Evolutionary conservation across 1,140 invertebrate genomes (phyloP).

Genomic region (Polypedilum vanderplanki): DNA sequence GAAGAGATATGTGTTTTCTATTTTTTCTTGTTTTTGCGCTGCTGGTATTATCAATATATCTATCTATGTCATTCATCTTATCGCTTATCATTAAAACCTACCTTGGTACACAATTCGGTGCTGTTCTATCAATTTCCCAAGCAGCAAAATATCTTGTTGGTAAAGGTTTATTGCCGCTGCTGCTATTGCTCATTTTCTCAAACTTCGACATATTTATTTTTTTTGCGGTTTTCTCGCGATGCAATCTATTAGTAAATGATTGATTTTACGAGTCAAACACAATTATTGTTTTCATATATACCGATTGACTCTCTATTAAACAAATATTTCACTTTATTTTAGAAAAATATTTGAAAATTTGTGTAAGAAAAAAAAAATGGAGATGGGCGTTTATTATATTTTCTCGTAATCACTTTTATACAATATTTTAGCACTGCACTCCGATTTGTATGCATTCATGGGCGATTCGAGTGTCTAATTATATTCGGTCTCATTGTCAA

Average conservation of each 20-base stretch:
- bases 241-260: neutral
- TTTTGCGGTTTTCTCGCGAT: neutral
- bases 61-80: neutral
- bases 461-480: too few species aligned
- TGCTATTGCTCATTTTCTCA: neutral
- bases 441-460: too few species aligned
- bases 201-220: slow-evolving; percentile 13
- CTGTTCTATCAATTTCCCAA: slow-evolving; percentile 95
- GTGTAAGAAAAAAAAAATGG: slow-evolving; percentile 1
- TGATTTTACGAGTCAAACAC: neutral
- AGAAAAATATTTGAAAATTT: neutral
- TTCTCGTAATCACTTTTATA: too few species aligned
- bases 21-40: too few species aligned
- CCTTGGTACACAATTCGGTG: slow-evolving; percentile 94
- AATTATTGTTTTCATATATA: too few species aligned
- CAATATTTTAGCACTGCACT: too few species aligned
- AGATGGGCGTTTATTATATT: neutral
- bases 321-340: slow-evolving; percentile 1
- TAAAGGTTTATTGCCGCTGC: slow-evolving; percentile 60
- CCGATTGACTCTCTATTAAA: neutral
- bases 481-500: too few species aligned
- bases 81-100: slow-evolving; percentile 44
- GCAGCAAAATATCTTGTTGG: slow-evolving; percentile 97
- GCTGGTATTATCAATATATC: neutral
- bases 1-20: too few species aligned